Conservation (phyloP, 2,888 invertebrate species). For the Scaptomyza reducta region DNA sequence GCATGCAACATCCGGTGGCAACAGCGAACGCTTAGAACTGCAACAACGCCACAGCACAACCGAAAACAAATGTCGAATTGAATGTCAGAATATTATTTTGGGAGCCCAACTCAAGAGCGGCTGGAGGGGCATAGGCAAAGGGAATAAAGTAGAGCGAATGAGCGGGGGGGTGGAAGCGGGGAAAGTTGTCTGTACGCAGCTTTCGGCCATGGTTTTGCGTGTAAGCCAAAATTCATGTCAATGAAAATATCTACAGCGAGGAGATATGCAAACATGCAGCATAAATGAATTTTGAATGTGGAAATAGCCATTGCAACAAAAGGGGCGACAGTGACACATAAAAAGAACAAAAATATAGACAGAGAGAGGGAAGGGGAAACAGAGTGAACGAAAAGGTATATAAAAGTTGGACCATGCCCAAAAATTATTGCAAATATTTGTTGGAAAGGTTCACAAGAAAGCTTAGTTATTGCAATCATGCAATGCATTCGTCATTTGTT, state of each 20-base stretch:
- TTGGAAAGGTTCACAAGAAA: slow-evolving; percentile 18
- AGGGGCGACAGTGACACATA: not conserved
- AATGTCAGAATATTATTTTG: slow-evolving; percentile 74
- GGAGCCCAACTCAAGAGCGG: slow-evolving; percentile 23
- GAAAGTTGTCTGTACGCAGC: slow-evolving; percentile 27
- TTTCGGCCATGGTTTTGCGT: slow-evolving; percentile 35
- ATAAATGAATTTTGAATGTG: slow-evolving; percentile 68
- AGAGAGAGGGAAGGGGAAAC: not conserved
- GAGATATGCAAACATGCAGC: slow-evolving; percentile 70
- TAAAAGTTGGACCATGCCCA: slow-evolving; percentile 18
- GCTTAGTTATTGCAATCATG: slow-evolving; percentile 1
- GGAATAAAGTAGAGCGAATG: not conserved
- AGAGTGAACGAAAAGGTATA: not conserved
- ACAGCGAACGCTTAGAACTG: slow-evolving; percentile 71
- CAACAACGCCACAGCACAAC: slow-evolving; percentile 55
- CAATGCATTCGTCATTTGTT: slow-evolving; percentile 16
- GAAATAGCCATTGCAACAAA: slow-evolving; percentile 19
- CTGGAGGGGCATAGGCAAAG: not conserved
- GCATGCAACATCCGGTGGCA: slow-evolving; percentile 77
- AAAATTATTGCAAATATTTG: slow-evolving; percentile 35
- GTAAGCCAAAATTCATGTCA: slow-evolving; percentile 74
- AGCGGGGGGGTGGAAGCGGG: not conserved
- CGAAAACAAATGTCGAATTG: slow-evolving; percentile 77
- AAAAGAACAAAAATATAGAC: not conserved
- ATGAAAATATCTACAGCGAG: slow-evolving; percentile 67